Base-by-base conservation (phyloP, 2,113 vertebrate species). In the Hippocampus barbouri region DNA sequence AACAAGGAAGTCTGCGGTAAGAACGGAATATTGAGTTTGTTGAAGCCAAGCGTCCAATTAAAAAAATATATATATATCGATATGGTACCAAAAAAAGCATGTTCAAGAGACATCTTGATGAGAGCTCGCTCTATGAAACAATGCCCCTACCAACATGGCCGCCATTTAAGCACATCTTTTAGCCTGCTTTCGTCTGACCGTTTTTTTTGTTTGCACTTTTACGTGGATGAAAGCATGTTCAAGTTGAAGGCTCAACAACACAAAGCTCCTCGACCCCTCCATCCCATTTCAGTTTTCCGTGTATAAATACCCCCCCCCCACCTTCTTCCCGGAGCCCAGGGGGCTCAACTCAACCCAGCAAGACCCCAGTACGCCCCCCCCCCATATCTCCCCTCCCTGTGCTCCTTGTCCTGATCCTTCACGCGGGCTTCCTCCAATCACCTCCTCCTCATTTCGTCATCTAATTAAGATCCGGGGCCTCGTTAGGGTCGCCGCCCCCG, bases 391-490 rank as follows among this genome's bases (percentile, higher is more conserved):
- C 51, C 53, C 54, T 72, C 53, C 49, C 68, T 54, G 1, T 70
- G 66, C 76, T 75, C 64, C 80, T 75, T 74, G 72, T 87, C 84
- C 86, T 83, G 72, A 76, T 71, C 53, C 71, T 74, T 79, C 75
- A 63, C 72, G 49, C 75, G 65, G 49, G 60, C 45, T 41, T 63
- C 60, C 72, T 51, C 75, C 75, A 74, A 69, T 74, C 79, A 59
- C 66, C 72, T 43, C 71, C 71, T 75, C 78, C 61, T 64, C 54
- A 25, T 66, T 75, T 70, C 68, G 80, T 73, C 75, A 74, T 86
- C 90, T 93, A 93, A 93, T 93, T 93, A 93, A 83, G 88, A 82
- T 93, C 88, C 88, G 80, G 88, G 87, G 88, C 90, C 85, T 93
- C 34, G 85, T 93, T 92, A 92, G 80, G 86, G 79, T 89, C 83